These are phyloP conservation scores for Neosalanx taihuensis DNA, from an alignment of 2,797 vertebrate genomes.

Conservation along the genomic window DNA sequence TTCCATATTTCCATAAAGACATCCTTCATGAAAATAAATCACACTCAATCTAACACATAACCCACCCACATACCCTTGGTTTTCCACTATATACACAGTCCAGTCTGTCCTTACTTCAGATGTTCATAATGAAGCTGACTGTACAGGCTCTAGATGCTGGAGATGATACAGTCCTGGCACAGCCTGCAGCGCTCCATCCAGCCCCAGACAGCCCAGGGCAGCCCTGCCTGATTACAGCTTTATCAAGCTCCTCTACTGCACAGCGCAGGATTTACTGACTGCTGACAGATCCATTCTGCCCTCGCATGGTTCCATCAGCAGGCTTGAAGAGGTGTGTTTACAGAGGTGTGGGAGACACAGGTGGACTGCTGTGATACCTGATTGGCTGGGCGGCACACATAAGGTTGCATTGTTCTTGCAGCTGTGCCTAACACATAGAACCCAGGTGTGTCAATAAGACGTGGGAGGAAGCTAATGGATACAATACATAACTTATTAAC, in stretches of 20 bases:
- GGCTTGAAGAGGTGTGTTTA: conserved; percentile 28
- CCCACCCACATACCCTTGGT: no score
- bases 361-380: not conserved
- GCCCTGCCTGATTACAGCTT: conserved; percentile 33
- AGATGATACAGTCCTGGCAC: conserved; percentile 31
- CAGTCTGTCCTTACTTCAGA: no score
- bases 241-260: conserved; percentile 29
- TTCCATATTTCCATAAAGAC: no score
- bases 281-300: conserved; percentile 34
- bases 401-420: not conserved
- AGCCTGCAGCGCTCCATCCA: no score
- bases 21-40: no score
- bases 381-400: not conserved
- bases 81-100: no score
- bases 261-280: conserved; percentile 32
- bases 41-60: no score
- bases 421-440: not conserved
- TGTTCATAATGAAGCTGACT: not conserved
- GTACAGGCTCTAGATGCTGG: not conserved
- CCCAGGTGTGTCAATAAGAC: not conserved
- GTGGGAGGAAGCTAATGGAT: not conserved
- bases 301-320: conserved; percentile 29
- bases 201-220: not conserved
- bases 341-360: not conserved
- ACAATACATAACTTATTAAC: not conserved